These are phyloP conservation scores for Dipodomys ordii DNA, from an alignment of 2,113 vertebrate species.

Conservation along the genomic window DNA sequence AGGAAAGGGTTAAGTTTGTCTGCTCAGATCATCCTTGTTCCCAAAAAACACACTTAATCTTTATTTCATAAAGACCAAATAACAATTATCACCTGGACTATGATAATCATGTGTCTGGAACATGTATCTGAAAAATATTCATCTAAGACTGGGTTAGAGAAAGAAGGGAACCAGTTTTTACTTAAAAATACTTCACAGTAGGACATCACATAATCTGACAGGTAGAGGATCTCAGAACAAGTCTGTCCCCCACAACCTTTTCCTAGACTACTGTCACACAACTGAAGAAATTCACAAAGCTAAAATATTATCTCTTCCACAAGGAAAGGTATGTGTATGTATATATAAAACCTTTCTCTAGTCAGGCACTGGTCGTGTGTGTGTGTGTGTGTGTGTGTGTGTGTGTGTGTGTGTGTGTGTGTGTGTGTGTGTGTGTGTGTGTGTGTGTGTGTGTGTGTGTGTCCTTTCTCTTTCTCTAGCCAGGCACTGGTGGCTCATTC, in stretches of 20 bases:
- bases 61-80: slow-evolving; percentile 59
- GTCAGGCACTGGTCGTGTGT: too few species aligned
- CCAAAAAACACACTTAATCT: slow-evolving; percentile 52
- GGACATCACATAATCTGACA: not conserved
- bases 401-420: too few species aligned
- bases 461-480: too few species aligned
- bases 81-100: slow-evolving; percentile 27
- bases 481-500: not conserved
- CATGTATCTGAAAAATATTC: slow-evolving; percentile 14
- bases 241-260: not conserved
- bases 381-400: too few species aligned
- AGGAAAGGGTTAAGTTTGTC: not conserved
- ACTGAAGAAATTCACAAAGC: not conserved
- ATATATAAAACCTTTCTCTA: too few species aligned
- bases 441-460: too few species aligned
- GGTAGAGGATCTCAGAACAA: slow-evolving; percentile 35
- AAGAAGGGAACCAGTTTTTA: not conserved
- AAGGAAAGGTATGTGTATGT: not conserved
- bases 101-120: not conserved
- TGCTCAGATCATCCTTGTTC: not conserved
- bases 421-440: too few species aligned
- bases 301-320: not conserved
- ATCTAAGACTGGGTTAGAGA: slow-evolving; percentile 2
- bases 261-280: not conserved
- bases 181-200: not conserved